Conservation (phyloP, 2,113 vertebrate species). For the Rhabdornis inornatus region DNA sequence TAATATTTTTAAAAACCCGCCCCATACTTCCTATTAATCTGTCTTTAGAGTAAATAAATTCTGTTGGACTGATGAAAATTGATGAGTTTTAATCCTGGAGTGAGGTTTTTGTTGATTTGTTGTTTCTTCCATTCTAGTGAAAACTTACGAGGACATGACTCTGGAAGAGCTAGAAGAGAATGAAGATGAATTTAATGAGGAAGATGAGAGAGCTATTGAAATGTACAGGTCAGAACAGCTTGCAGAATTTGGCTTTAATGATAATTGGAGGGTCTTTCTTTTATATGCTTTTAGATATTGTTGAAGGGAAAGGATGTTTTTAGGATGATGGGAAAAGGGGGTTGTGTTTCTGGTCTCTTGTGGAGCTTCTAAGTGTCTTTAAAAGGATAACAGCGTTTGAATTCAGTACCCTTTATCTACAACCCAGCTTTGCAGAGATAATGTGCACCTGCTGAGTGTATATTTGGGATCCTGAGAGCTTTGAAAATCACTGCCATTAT, state of each 20-base stretch:
- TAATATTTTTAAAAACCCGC: background rate
- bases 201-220: constrained; percentile 92
- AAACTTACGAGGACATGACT: constrained; percentile 94
- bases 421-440: background rate
- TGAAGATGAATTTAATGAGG: constrained; percentile 94
- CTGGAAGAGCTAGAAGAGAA: constrained; percentile 93
- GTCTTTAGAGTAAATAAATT: background rate
- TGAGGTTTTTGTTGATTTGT: background rate
- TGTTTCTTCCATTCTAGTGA: constrained; percentile 76
- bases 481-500: background rate
- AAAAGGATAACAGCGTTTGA: background rate
- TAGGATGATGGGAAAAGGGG: background rate
- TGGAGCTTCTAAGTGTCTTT: background rate
- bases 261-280: background rate
- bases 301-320: background rate
- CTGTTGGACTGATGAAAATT: background rate
- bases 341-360: background rate
- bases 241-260: background rate
- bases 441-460: background rate
- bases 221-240: constrained; percentile 86
- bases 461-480: background rate
- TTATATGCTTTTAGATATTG: background rate
- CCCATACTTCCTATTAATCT: background rate
- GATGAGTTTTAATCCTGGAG: background rate
- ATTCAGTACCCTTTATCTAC: background rate